Evolutionary conservation across 2,113 vertebrate species (phyloP).

Genomic region (Brienomyrus longianalis): DNA sequence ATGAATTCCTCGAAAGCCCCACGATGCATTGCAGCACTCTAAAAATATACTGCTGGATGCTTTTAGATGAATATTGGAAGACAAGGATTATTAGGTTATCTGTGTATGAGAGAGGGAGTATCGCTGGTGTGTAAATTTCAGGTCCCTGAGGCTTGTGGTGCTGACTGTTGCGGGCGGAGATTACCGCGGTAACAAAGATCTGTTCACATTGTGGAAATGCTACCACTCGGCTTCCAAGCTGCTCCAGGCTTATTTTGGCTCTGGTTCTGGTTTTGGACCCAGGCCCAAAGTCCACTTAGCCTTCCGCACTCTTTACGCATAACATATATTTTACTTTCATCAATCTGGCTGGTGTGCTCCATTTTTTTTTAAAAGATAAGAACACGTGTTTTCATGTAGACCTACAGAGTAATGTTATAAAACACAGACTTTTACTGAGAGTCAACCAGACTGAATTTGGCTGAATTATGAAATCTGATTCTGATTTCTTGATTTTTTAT

Average conservation of each 20-base stretch:
- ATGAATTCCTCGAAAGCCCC: constrained; percentile 10
- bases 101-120: neutral
- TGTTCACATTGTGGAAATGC: neutral
- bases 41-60: neutral
- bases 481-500: neutral
- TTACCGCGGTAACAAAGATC: neutral
- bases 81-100: neutral
- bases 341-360: neutral
- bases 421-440: neutral
- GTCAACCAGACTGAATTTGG: neutral
- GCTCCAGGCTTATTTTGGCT: neutral
- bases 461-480: neutral
- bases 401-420: neutral
- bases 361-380: neutral
- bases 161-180: neutral
- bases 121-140: neutral
- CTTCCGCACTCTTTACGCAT: neutral
- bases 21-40: neutral
- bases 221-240: neutral
- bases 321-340: neutral
- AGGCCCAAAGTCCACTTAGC: neutral
- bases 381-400: neutral
- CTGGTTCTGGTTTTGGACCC: neutral
- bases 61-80: constrained; percentile 14
- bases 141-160: neutral